Percentiles rank a stretch among this genome's conserved stretches.
Conservation (phyloP, 2,113 vertebrate species). For the Cottus gobio region DNA sequence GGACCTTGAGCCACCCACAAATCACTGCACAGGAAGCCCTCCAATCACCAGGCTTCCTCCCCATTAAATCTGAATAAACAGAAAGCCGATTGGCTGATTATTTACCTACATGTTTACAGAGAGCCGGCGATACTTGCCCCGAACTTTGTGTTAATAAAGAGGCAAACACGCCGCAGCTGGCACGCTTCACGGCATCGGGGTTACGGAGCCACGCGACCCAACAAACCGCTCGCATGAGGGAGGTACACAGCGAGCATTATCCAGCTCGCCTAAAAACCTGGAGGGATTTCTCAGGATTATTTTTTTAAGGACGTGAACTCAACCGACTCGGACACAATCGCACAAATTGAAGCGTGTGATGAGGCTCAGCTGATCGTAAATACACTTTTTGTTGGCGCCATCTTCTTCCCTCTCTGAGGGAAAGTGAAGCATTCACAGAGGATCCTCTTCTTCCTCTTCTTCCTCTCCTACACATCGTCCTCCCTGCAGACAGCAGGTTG, state of each 20-base stretch:
- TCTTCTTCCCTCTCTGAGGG: not conserved
- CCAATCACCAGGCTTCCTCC: constrained; percentile 72
- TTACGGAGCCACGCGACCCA: constrained; percentile 13
- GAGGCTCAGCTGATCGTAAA: not conserved
- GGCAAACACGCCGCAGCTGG: constrained; percentile 59
- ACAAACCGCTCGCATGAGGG: not conserved
- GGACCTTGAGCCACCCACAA: constrained; percentile 48
- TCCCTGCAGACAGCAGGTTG: too few relatives aligned
- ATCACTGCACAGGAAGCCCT: constrained; percentile 72
- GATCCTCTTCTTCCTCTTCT: not conserved
- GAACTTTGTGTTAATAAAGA: constrained; percentile 65
- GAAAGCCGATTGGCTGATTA: constrained; percentile 70
- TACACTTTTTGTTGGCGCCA: not conserved
- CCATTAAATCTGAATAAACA: constrained; percentile 76
- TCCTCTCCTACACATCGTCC: too few relatives aligned
- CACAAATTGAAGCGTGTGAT: not conserved
- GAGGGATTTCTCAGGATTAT: constrained; percentile 1
- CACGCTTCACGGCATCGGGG: constrained; percentile 6
- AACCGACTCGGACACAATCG: not conserved
- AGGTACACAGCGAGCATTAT: constrained; percentile 10
- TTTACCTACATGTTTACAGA: constrained; percentile 76
- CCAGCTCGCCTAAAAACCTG: not conserved
- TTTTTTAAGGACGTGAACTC: constrained; percentile 1
- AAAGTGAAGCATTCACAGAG: not conserved
- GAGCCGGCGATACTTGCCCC: constrained; percentile 51